A percentile compares a stretch with the other conserved stretches of the same genome.
phyloP scores from a whole-genome alignment of 2,113 vertebrate genomes.

The Sander lucioperca region DNA sequence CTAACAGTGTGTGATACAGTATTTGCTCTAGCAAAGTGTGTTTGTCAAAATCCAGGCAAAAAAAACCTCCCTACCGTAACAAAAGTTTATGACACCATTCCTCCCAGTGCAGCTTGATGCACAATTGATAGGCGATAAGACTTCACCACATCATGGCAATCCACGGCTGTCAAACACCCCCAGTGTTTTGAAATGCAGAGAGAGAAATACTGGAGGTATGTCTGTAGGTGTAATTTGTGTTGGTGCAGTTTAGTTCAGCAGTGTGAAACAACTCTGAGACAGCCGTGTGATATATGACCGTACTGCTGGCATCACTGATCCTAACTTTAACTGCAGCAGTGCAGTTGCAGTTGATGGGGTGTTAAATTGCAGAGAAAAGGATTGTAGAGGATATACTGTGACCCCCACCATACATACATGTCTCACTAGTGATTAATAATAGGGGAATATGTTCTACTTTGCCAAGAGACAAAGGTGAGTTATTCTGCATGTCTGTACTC shows the following conservation, averaged over 20 bases:
- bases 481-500: conserved; percentile 10
- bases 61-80: neutral
- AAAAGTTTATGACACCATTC: conserved; percentile 29
- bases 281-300: conserved; percentile 68
- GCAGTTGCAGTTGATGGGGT: conserved; percentile 65
- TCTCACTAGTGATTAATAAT: conserved; percentile 61
- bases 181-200: conserved; percentile 34
- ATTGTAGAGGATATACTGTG: conserved; percentile 41
- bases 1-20: neutral
- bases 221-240: conserved; percentile 70
- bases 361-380: conserved; percentile 62
- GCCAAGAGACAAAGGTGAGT: conserved; percentile 40
- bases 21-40: conserved; percentile 5
- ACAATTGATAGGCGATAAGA: conserved; percentile 26
- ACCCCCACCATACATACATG: conserved; percentile 44
- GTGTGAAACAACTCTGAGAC: conserved; percentile 71
- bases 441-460: conserved; percentile 31
- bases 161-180: conserved; percentile 46
- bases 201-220: conserved; percentile 39
- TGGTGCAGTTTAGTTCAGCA: conserved; percentile 72
- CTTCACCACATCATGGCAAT: conserved; percentile 29
- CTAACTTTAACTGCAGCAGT: conserved; percentile 72
- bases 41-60: conserved; percentile 4
- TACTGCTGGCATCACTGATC: conserved; percentile 69
- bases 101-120: conserved; percentile 28